Evolutionary conservation across 1,140 invertebrate genomes (phyloP).

Genomic region (Lasaia peninsularis): DNA sequence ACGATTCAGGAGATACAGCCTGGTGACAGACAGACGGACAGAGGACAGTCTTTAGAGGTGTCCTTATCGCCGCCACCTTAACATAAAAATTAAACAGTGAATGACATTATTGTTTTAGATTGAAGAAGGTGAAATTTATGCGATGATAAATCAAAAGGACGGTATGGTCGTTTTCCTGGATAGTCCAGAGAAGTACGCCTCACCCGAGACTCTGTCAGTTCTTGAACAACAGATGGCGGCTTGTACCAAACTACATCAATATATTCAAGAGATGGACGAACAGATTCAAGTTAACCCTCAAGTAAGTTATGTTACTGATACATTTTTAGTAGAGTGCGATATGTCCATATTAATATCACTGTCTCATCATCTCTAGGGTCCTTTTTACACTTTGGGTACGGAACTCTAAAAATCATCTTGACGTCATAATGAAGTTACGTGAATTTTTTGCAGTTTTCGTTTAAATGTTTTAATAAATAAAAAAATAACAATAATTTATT

Average conservation of each 20-base stretch:
- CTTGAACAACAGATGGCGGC: constrained; percentile 92
- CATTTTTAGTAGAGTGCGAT: no score
- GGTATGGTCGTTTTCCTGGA: constrained; percentile 98
- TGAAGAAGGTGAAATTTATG: constrained; percentile 97
- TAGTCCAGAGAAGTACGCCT: constrained; percentile 96
- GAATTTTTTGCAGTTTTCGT: no score
- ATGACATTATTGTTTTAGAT: constrained; percentile 81
- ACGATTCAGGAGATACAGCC: no score
- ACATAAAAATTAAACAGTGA: not conserved
- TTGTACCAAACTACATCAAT: constrained; percentile 91
- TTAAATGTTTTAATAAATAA: no score
- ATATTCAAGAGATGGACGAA: constrained; percentile 94
- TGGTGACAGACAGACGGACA: no score
- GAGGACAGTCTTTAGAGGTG: no score
- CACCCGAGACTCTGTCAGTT: constrained; percentile 89
- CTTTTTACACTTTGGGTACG: no score
- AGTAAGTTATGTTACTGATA: constrained; percentile 45
- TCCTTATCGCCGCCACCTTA: no score
- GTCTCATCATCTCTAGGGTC: not conserved
- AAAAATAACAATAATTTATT: no score
- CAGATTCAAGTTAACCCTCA: constrained; percentile 95
- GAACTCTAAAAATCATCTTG: no score
- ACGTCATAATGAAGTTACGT: no score
- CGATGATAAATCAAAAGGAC: constrained; percentile 98
- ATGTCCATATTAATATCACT: no score